A percentile compares a stretch with the other conserved stretches of the same genome.
These are phyloP conservation scores for Homarus gammarus DNA, from an alignment of 2,888 invertebrate species.

Conservation along the genomic window DNA sequence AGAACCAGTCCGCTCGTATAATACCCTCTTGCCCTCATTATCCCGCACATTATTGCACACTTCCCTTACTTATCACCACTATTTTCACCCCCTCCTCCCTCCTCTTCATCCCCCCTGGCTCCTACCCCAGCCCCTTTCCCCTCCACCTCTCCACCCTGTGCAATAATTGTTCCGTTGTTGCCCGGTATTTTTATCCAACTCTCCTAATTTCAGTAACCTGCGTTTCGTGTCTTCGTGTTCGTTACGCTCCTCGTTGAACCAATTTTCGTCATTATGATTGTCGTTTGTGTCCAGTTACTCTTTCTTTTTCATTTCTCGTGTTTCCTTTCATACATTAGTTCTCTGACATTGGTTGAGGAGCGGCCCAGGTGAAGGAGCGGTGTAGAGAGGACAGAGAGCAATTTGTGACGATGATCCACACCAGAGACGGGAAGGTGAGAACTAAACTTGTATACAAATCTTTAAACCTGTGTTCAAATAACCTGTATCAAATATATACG, in stretches of 20 bases:
- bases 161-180: neutral
- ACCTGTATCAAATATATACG: no score
- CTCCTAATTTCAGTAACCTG: neutral
- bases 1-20: neutral
- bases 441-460: no score
- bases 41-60: neutral
- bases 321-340: no score
- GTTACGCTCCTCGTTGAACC: neutral
- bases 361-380: no score
- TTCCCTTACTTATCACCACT: no score
- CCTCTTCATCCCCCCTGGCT: slow-evolving; percentile 9
- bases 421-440: no score
- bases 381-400: no score
- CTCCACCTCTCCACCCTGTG: neutral
- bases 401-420: no score
- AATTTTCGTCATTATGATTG: neutral
- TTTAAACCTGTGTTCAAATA: no score
- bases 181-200: neutral
- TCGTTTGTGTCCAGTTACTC: no score
- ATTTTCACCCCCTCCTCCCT: slow-evolving; percentile 7
- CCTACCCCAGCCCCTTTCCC: neutral
- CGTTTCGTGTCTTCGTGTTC: neutral
- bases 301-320: no score
- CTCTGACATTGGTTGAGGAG: no score
- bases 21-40: neutral